Conservation (phyloP, 2,113 vertebrate genomes). For the Machaerirhynchus nigripectus region DNA sequence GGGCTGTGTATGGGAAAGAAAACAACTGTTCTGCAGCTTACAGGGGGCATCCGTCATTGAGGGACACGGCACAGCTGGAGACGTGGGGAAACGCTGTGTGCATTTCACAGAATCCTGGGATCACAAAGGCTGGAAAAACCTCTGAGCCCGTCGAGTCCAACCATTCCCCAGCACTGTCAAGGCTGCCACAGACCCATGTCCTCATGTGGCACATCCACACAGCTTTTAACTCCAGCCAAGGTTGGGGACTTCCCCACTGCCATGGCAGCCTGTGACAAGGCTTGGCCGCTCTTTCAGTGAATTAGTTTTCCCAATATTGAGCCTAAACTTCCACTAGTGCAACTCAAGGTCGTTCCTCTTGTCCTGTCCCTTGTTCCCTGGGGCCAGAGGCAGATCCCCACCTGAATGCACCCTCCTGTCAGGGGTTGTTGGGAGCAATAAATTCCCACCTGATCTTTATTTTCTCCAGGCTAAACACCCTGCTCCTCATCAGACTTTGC, state of each 20-base stretch:
- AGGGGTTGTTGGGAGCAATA: neutral
- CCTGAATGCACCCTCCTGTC: neutral
- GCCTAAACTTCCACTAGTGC: neutral
- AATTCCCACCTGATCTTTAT: neutral
- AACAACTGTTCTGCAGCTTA: neutral
- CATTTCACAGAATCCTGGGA: accelerated
- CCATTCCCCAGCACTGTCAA: neutral
- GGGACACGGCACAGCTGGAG: neutral
- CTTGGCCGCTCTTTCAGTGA: neutral
- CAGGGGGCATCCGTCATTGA: accelerated
- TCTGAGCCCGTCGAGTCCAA: neutral
- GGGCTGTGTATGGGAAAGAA: neutral
- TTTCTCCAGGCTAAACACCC: neutral
- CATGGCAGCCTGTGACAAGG: neutral
- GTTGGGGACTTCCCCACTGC: too few relatives aligned
- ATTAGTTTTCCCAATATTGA: neutral
- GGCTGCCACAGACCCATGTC: neutral
- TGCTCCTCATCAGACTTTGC: neutral
- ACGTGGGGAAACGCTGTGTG: accelerated
- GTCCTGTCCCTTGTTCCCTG: neutral
- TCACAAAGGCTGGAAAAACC: neutral
- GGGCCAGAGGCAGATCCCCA: neutral
- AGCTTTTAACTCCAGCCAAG: accelerated
- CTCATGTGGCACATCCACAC: neutral
- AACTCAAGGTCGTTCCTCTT: neutral